Percentiles rank a stretch among this genome's conserved stretches.
These are phyloP conservation scores for Acyrthosiphon pisum DNA, from an alignment of 1,140 invertebrate species.

Conservation along the genomic window DNA sequence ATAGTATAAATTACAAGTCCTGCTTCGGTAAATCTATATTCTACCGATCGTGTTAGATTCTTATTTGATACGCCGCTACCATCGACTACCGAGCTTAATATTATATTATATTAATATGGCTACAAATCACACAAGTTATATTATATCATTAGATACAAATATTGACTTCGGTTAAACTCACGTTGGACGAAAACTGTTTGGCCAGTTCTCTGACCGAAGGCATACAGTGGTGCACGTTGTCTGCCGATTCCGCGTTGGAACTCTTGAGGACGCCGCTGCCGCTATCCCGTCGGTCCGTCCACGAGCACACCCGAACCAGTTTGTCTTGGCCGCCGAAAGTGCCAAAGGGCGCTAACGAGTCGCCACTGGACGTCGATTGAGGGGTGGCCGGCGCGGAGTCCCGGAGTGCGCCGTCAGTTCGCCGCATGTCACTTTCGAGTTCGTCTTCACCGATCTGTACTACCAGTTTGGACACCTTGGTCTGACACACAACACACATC, in stretches of 20 bases:
- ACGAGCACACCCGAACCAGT: constrained; percentile 50
- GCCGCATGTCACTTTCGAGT: neutral
- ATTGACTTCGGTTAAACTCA: neutral
- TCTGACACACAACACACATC: constrained; percentile 37
- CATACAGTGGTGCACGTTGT: constrained; percentile 43
- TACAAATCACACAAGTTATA: too few species aligned
- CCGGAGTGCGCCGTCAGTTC: neutral
- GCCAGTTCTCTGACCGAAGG: constrained; percentile 61
- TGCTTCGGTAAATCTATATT: too few species aligned
- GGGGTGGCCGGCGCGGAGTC: neutral
- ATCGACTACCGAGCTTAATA: too few species aligned
- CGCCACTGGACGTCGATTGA: neutral
- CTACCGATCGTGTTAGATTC: too few species aligned
- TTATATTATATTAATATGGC: too few species aligned
- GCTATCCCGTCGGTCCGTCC: constrained; percentile 49
- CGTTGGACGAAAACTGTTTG: constrained; percentile 60
- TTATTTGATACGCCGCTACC: too few species aligned
- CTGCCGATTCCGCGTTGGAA: neutral
- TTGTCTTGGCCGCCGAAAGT: constrained; percentile 1
- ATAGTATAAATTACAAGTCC: too few species aligned
- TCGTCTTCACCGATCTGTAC: neutral
- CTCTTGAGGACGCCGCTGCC: neutral
- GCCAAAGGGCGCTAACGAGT: neutral
- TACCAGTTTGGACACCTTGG: constrained; percentile 40
- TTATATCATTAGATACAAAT: too few species aligned